Base-by-base conservation (phyloP, 2,113 vertebrate species). In the Sylvietta virens region DNA sequence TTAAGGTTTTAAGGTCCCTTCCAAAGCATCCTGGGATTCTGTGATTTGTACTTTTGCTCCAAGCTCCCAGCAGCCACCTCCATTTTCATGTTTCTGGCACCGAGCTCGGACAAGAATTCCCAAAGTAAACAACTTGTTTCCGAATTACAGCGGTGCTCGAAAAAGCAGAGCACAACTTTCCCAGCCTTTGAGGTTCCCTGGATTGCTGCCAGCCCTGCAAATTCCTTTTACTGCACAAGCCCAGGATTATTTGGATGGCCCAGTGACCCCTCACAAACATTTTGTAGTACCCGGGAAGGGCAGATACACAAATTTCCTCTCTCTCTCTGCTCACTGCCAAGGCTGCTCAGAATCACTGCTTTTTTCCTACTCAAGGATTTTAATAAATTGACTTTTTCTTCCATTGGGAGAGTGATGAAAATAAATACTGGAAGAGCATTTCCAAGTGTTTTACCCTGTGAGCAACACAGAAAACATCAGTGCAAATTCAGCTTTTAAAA, bases 61-160 rank as follows among this genome's bases (percentile, higher is more conserved):
- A 20, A 27, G 53, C 67, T 16, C 39, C 65, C 85, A 61, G 53
- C 86, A 94, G 50, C 27, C 50, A n/a, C 14, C 73, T 74, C 72
- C 56, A 40, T 86, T 89, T 71, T 30, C 28, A 2, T 78, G 87
- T 58, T 94, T 81, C 88, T 96, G 88, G 85, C 95, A 89, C 50
- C 0, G 24, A 94, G 86, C 57, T 96, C 17, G 69, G 87, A 90
- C 88, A 95, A 94, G 94, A 97, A 97, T 95, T 92, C 88, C 66
- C 64, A 93, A 95, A 94, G 94, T 88, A 97, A 97, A 96, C 92
- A 95, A 94, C 82, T 83, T 90, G 57, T 90, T 97, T 97, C 96
- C 87, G 76, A 97, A 92, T 72, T 92, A 66, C 83, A 91, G 93
- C 26, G 5, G 93, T 66, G 92, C 92, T 95, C 80, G 12, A 83